Conservation (phyloP, 2,888 invertebrate species). For the Orthonychiurus folsomi region DNA sequence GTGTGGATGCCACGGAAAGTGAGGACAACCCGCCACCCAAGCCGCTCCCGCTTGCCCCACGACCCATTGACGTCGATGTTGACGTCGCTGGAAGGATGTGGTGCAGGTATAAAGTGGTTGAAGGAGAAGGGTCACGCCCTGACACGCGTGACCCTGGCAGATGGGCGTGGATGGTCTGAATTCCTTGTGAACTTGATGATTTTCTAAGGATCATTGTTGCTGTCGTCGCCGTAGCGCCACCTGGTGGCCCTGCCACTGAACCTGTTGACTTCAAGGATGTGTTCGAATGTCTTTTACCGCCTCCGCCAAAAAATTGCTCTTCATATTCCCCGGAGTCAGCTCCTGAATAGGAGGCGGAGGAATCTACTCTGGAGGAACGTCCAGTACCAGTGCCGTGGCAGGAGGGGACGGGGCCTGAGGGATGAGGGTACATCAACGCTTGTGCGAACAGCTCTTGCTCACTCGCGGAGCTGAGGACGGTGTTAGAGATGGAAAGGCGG, state of each 20-base stretch:
- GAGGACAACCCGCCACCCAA: background rate
- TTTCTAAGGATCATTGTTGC: conserved; percentile 14
- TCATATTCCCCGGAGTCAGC: background rate
- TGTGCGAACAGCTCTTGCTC: conserved; percentile 11
- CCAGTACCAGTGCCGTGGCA: background rate
- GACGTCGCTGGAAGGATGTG: background rate
- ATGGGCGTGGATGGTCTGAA: background rate
- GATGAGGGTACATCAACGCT: conserved; percentile 9
- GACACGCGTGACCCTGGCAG: background rate
- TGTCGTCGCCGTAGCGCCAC: background rate
- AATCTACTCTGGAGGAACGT: background rate
- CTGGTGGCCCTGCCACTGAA: background rate
- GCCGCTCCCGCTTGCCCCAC: background rate
- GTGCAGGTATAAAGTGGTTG: background rate
- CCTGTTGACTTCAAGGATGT: background rate
- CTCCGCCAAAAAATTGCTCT: background rate
- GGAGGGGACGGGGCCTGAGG: background rate
- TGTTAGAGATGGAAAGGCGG: conserved; percentile 41
- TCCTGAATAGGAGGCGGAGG: background rate
- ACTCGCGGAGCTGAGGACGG: conserved; percentile 25
- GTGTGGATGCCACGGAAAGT: background rate
- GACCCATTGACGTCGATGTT: too few relatives aligned
- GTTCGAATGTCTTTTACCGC: background rate
- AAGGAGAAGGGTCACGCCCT: background rate
- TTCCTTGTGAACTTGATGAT: conserved; percentile 25